phyloP scores from a whole-genome alignment of 2,797 vertebrate genomes.

The Pseudomugil gertrudae region DNA sequence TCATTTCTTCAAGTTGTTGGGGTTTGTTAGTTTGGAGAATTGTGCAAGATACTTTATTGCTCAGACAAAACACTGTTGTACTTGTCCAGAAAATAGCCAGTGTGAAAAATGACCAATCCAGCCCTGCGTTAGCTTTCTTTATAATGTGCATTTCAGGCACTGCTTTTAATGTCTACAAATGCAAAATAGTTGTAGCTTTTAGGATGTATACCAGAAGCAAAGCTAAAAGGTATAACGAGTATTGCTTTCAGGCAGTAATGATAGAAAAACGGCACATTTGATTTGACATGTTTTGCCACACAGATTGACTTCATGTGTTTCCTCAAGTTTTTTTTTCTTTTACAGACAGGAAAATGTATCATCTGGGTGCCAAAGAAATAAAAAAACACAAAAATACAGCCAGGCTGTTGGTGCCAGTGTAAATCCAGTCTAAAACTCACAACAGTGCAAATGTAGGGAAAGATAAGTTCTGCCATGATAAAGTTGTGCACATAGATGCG shows the following conservation, averaged over 20 bases:
- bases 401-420: constrained; percentile 63
- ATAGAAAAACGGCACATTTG: constrained; percentile 25
- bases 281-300: constrained; percentile 48
- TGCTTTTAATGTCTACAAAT: constrained; percentile 10
- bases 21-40: neutral
- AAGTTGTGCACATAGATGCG: constrained; percentile 47
- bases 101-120: neutral
- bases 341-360: constrained; percentile 45
- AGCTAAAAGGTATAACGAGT: constrained; percentile 33
- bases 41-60: neutral
- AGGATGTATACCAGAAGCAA: constrained; percentile 32
- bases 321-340: constrained; percentile 45
- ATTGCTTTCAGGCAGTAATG: neutral
- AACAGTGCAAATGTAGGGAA: constrained; percentile 50
- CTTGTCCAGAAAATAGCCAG: neutral
- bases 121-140: neutral
- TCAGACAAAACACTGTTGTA: neutral
- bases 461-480: constrained; percentile 36
- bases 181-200: constrained; percentile 15
- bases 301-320: constrained; percentile 47
- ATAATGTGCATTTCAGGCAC: constrained; percentile 32
- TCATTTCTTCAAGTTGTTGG: neutral
- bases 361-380: constrained; percentile 75
- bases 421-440: constrained; percentile 61
- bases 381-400: constrained; percentile 60